Conservation (phyloP, 2,888 invertebrate genomes). For the Tromatobia lineatoria region DNA sequence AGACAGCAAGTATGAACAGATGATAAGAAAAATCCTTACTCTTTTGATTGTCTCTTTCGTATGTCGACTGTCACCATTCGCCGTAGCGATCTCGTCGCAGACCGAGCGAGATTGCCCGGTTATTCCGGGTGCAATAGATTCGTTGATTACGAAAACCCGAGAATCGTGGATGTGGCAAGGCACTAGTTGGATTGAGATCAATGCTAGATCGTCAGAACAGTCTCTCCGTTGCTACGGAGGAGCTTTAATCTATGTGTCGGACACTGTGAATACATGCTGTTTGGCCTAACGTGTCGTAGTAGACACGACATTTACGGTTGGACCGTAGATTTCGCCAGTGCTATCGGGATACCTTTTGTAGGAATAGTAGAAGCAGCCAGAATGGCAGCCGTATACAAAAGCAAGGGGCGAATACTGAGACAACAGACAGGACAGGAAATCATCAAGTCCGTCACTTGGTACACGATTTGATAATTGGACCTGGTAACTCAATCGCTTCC, state of each 20-base stretch:
- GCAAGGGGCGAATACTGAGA: not conserved
- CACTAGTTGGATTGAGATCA: slow-evolving; percentile 17
- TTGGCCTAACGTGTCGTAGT: slow-evolving; percentile 8
- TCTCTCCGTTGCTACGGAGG: slow-evolving; percentile 8
- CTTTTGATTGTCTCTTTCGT: not conserved
- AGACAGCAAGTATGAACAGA: not conserved
- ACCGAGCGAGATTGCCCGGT: not conserved
- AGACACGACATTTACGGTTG: slow-evolving; percentile 47
- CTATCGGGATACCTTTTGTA: slow-evolving; percentile 2
- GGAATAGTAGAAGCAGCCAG: slow-evolving; percentile 10
- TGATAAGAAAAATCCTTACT: not conserved
- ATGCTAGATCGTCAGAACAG: not conserved
- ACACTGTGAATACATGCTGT: not conserved
- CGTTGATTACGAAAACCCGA: slow-evolving; percentile 26
- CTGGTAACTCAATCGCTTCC: slow-evolving; percentile 9
- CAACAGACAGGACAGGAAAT: slow-evolving; percentile 8
- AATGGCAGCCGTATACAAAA: slow-evolving; percentile 14
- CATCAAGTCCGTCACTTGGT: slow-evolving; percentile 34
- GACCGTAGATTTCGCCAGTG: slow-evolving; percentile 12
- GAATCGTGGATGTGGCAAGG: not conserved
- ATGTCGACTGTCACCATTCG: not conserved
- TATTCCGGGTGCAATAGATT: slow-evolving; percentile 32
- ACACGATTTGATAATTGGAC: slow-evolving; percentile 37
- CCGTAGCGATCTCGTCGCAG: slow-evolving; percentile 9
- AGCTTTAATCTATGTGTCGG: not conserved